phyloP scores from a whole-genome alignment of 2,888 invertebrate species.

The Quadroppia sp. region DNA sequence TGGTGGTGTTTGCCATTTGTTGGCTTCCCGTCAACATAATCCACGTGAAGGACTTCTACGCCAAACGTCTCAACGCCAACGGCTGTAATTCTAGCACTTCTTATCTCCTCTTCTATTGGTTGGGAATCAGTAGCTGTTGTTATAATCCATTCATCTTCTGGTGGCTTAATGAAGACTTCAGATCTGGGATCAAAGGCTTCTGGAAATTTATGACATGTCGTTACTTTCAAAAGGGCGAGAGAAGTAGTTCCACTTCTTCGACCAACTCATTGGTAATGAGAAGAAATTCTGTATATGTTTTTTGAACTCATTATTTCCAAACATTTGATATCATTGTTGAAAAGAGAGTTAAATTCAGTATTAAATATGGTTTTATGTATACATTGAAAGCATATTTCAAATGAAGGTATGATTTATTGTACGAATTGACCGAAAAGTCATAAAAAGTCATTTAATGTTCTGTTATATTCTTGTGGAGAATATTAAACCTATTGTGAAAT shows the following conservation, averaged over 20 bases:
- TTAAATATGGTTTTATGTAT: too few species aligned
- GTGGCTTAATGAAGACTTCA: conserved; percentile 27
- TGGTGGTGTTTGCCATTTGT: conserved; percentile 32
- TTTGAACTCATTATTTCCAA: too few species aligned
- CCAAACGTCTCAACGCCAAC: neutral
- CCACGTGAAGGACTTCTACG: conserved; percentile 15
- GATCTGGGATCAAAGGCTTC: conserved; percentile 7
- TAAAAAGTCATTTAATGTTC: too few species aligned
- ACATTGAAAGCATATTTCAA: too few species aligned
- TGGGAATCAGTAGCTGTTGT: conserved; percentile 30
- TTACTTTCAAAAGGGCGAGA: neutral
- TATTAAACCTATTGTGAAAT: too few species aligned
- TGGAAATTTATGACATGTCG: conserved; percentile 19
- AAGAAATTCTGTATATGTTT: neutral
- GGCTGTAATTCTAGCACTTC: conserved; percentile 24
- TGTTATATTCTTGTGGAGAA: too few species aligned
- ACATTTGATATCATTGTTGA: too few species aligned
- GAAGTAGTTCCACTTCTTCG: conserved; percentile 22
- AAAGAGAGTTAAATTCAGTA: too few species aligned
- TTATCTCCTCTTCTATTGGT: conserved; percentile 23
- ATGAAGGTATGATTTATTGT: too few species aligned
- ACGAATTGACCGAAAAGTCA: too few species aligned
- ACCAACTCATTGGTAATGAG: neutral
- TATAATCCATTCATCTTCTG: conserved; percentile 30
- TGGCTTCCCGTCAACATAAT: conserved; percentile 24